These are phyloP conservation scores for Cerceris ruficornis DNA, from an alignment of 2,888 invertebrate genomes.

Conservation along the genomic window DNA sequence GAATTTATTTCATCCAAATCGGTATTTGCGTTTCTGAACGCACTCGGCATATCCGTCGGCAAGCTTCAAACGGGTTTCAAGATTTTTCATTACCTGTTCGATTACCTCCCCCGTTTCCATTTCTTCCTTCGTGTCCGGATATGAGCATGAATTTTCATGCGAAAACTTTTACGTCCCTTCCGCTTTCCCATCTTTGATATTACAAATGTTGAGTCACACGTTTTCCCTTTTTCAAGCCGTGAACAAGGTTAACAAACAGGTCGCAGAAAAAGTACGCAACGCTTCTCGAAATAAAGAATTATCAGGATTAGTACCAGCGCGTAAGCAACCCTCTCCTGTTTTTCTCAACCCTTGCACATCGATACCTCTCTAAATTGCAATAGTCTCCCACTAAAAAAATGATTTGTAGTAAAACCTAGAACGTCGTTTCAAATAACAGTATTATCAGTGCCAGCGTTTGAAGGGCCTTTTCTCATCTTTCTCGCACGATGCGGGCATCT, in stretches of 20 bases:
- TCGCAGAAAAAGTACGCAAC: too few species aligned
- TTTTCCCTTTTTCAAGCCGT: too few species aligned
- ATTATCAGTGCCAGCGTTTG: neutral
- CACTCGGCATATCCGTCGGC: conserved; percentile 6
- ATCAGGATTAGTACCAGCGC: too few species aligned
- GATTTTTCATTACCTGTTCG: conserved; percentile 26
- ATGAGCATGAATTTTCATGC: conserved; percentile 5
- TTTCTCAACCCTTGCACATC: too few species aligned
- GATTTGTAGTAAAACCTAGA: neutral
- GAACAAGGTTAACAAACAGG: too few species aligned
- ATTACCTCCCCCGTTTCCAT: conserved; percentile 11
- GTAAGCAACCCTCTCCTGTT: too few species aligned
- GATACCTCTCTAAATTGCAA: too few species aligned
- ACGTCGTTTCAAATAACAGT: neutral
- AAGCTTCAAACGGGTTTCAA: conserved; percentile 11
- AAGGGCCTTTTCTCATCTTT: neutral
- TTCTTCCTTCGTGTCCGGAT: neutral
- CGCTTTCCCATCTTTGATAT: too few species aligned
- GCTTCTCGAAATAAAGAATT: too few species aligned
- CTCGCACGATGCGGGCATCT: neutral
- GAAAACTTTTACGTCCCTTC: neutral
- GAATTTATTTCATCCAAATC: conserved; percentile 2
- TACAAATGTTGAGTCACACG: too few species aligned
- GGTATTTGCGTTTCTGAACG: conserved; percentile 3
- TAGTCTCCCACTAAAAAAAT: too few species aligned